These are phyloP conservation scores for Sciurus niger DNA, from an alignment of 2,113 vertebrate genomes.

Conservation along the genomic window DNA sequence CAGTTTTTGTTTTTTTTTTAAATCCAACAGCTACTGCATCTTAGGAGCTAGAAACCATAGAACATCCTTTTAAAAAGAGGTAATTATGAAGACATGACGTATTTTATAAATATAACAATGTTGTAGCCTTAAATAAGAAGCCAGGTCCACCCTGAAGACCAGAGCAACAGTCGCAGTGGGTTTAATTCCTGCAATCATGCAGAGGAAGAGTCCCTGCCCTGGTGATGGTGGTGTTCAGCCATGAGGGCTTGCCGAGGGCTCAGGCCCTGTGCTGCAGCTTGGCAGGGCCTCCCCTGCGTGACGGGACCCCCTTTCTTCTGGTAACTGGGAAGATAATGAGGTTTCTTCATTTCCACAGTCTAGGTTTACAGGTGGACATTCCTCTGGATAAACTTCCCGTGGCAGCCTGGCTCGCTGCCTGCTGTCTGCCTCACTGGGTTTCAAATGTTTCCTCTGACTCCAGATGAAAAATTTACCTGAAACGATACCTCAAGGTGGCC, in stretches of 20 bases:
- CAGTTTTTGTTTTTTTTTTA: background rate
- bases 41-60: background rate
- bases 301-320: background rate
- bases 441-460: conserved; percentile 75
- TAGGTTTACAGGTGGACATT: background rate
- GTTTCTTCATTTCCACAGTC: rapidly evolving
- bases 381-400: background rate
- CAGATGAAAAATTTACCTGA: conserved; percentile 78
- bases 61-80: background rate
- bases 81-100: background rate
- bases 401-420: background rate
- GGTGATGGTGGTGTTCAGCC: rapidly evolving
- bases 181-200: background rate
- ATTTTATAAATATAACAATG: background rate
- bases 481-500: conserved; percentile 73
- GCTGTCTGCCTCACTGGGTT: background rate
- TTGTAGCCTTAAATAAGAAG: background rate
- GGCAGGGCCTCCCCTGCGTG: rapidly evolving
- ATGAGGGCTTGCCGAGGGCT: rapidly evolving
- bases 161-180: background rate
- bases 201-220: background rate
- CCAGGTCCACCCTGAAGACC: rapidly evolving
- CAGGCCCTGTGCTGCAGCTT: rapidly evolving
- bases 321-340: background rate
- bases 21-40: background rate